phyloP scores from a whole-genome alignment of 2,888 invertebrate genomes.

The Diaperis boleti region DNA sequence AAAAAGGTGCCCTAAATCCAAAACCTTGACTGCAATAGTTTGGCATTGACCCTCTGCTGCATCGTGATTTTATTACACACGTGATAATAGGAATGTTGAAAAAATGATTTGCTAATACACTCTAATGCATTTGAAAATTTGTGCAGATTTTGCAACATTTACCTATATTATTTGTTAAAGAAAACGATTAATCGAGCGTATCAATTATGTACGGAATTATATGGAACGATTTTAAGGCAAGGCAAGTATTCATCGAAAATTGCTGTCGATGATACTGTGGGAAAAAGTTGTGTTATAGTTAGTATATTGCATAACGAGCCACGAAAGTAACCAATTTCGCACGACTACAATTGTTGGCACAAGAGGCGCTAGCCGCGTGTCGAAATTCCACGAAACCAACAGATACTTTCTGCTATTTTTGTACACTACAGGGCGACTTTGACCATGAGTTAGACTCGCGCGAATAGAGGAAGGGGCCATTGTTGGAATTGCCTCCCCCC shows the following conservation, averaged over 20 bases:
- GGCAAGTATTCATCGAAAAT: constrained; percentile 4
- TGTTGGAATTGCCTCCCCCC: no score
- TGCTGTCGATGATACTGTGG: constrained; percentile 23
- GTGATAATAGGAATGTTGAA: constrained; percentile 34
- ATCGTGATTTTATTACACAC: constrained; percentile 23
- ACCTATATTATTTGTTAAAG: constrained; percentile 4
- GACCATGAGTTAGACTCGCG: no score
- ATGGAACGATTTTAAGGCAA: constrained; percentile 8
- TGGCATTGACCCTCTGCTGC: constrained; percentile 36
- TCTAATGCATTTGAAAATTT: constrained; percentile 26
- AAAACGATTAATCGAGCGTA: constrained; percentile 28
- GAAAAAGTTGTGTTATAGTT: no score
- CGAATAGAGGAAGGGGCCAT: no score
- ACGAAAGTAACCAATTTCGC: no score
- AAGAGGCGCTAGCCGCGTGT: no score
- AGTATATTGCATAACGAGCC: no score
- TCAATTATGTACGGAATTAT: constrained; percentile 15
- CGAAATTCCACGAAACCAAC: no score
- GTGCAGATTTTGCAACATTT: constrained; percentile 23
- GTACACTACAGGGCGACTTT: no score
- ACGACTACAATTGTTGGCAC: no score
- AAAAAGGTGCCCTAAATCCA: constrained; percentile 31
- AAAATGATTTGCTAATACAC: constrained; percentile 34
- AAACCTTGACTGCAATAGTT: constrained; percentile 26
- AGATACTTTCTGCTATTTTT: no score